Evolutionary conservation across 64 coral and sea anemone species (phyloP).

Genomic region (Cladopsammia gracilis): DNA sequence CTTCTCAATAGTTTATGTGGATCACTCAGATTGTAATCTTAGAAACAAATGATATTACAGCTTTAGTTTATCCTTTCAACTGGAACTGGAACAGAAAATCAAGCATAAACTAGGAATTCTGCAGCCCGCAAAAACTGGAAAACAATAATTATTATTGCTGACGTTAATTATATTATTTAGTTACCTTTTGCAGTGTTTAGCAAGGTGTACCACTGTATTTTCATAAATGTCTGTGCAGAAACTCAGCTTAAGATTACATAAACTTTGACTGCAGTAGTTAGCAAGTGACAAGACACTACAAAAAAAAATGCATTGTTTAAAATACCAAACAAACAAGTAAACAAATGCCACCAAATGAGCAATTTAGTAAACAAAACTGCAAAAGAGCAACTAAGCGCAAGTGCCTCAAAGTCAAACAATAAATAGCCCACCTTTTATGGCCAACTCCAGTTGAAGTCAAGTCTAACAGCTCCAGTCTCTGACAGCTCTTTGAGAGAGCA

Average conservation of each 20-base stretch:
- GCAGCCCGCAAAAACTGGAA: too few species aligned
- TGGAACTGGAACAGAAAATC: too few species aligned
- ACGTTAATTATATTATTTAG: too few species aligned
- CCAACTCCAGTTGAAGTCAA: conserved; percentile 94
- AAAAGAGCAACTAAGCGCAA: background rate
- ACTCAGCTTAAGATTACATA: conserved; percentile 90
- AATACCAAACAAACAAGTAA: background rate
- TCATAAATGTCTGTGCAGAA: conserved; percentile 93
- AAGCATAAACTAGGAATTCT: too few species aligned
- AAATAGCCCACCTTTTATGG: conserved; percentile 71
- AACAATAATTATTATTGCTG: too few species aligned
- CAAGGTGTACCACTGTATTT: conserved; percentile 78
- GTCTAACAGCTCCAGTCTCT: conserved; percentile 83
- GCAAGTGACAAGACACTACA: conserved; percentile 83
- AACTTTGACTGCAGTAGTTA: conserved; percentile 97
- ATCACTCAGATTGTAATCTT: too few species aligned
- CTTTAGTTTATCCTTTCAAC: too few species aligned
- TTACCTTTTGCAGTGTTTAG: conserved; percentile 93
- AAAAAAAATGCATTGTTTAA: background rate
- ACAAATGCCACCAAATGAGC: background rate
- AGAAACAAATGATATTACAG: too few species aligned
- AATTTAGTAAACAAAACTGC: background rate
- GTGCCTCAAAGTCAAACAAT: background rate
- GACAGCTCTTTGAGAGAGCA: conserved; percentile 82
- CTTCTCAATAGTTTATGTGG: too few species aligned